Evolutionary conservation across 2,888 invertebrate genomes (phyloP), one percentile per base, ranked within the genome.

Genomic region (Sesamia inferens): DNA sequence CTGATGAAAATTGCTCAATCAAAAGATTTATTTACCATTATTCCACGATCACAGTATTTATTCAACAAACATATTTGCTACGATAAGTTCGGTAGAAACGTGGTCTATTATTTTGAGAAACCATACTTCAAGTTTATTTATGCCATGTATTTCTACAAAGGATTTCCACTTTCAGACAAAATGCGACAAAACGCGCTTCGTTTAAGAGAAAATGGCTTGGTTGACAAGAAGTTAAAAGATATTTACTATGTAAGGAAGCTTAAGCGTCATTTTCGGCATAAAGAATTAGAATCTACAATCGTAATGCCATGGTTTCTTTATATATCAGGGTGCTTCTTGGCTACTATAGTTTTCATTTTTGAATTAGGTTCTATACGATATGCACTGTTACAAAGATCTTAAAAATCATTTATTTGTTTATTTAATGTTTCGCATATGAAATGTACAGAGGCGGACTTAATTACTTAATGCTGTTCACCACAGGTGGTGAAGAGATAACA

Each of bases 221-320:
- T 67, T n/a, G 5, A 57, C 0, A 85, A 85, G 51, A 73, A 5
- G 5, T 24, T 81, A 0, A 42, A 14, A 0, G 82, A 84, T 44
- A 61, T 72, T 24, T 71, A 69, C 19, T 70, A 72, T 31, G 16
- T 24, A 5, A 64, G 16, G 31, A 42, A 42, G 0, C 65, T 85
- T 5, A 85, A 85, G 61, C 48, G 31, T 2, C 31, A 58, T 51
- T 51, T 51, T 51, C 51, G 51, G 10, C 51, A 51, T 19, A 51
- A 19, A 19, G 51, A 51, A 19, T 24, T 76, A 58, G 22, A 81
- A 54, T 22, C 64, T 16, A 68, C 54, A 11, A 62, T 85, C 42
- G 31, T 55, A 2, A 47, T 79, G 16, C 86, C 85, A 4, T 85
- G 85, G 85, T n/a, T 16, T 39, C 31, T 82, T 72, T 94, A 24